These are phyloP conservation scores for Ernsta delagoae DNA, from an alignment of 2,888 invertebrate genomes.

Conservation along the genomic window DNA sequence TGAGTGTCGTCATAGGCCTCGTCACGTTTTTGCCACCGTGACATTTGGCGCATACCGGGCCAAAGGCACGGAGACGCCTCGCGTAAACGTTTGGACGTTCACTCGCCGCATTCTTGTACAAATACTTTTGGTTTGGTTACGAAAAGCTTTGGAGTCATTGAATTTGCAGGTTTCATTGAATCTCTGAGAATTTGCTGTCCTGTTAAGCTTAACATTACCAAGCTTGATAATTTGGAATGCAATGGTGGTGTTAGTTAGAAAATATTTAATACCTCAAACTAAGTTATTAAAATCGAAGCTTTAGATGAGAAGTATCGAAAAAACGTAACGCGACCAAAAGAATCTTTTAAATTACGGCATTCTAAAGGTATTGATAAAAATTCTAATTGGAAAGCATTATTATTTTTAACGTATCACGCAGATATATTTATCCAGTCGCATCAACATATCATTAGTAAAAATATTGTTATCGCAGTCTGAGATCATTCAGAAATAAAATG, in stretches of 20 bases:
- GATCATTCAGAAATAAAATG: conserved; percentile 54
- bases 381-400: conserved; percentile 9
- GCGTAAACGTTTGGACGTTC: conserved; percentile 61
- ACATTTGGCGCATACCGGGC: conserved; percentile 67
- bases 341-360: not conserved
- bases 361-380: not conserved
- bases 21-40: conserved; percentile 69
- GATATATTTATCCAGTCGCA: too few relatives aligned
- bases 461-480: conserved; percentile 39
- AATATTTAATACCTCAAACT: not conserved
- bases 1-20: conserved; percentile 42
- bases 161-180: not conserved
- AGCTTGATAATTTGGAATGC: not conserved
- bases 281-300: not conserved
- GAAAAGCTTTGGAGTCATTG: conserved; percentile 11
- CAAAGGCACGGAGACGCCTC: conserved; percentile 41
- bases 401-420: not conserved
- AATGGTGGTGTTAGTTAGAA: not conserved
- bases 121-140: conserved; percentile 16
- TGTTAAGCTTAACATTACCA: too few relatives aligned
- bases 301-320: too few relatives aligned
- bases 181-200: not conserved
- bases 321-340: too few relatives aligned
- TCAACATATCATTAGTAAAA: conserved; percentile 40
- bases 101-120: conserved; percentile 70